phyloP scores from a whole-genome alignment of 2,888 invertebrate species.

The Cantharis rufa region DNA sequence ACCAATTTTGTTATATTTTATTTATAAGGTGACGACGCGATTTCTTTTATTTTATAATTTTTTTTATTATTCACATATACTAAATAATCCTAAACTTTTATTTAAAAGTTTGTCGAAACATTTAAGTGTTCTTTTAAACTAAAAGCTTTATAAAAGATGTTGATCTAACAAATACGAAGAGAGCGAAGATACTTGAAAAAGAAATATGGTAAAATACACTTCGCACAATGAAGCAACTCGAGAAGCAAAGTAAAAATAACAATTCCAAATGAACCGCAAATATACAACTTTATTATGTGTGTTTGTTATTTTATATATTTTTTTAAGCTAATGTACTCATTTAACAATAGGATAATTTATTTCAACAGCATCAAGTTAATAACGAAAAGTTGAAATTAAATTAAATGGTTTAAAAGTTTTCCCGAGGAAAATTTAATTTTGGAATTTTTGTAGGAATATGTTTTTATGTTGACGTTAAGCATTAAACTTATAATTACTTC shows the following conservation, averaged over 20 bases:
- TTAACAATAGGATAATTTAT: background rate
- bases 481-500: background rate
- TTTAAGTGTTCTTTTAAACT: background rate
- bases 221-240: slow-evolving; percentile 3
- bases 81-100: background rate
- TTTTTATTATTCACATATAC: background rate
- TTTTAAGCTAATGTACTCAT: background rate
- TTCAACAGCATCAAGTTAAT: background rate
- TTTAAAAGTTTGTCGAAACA: slow-evolving; percentile 2
- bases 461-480: background rate
- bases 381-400: background rate
- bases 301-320: background rate
- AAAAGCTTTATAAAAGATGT: background rate
- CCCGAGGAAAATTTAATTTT: background rate
- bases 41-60: background rate
- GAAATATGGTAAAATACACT: slow-evolving; percentile 18
- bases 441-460: background rate
- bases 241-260: slow-evolving; percentile 11
- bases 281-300: background rate
- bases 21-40: slow-evolving; percentile 11
- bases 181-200: background rate
- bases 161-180: slow-evolving; percentile 3
- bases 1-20: slow-evolving; percentile 10
- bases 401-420: background rate
- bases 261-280: slow-evolving; percentile 2